phyloP scores from a whole-genome alignment of 2,113 vertebrate species.

The Girardinichthys multiradiatus region DNA sequence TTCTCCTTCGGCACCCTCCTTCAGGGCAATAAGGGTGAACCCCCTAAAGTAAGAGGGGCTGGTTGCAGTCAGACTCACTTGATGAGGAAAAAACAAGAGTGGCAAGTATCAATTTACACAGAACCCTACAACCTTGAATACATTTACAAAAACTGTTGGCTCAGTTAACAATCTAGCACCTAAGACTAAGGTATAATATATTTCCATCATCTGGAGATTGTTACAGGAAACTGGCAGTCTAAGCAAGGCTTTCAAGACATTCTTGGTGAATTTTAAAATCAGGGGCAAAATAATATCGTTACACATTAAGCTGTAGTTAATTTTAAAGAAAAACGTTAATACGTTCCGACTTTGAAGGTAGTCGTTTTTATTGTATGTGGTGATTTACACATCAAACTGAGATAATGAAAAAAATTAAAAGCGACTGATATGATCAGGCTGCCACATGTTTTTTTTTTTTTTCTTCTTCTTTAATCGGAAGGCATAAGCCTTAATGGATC shows the following conservation, averaged over 20 bases:
- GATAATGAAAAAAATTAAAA: no score
- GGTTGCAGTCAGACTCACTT: constrained; percentile 90
- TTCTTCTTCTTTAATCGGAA: background rate
- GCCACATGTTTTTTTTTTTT: no score
- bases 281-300: background rate
- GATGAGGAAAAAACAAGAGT: constrained; percentile 55
- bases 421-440: background rate
- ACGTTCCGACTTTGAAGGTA: background rate
- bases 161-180: background rate
- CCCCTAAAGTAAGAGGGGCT: constrained; percentile 95
- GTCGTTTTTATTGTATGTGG: background rate
- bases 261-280: background rate
- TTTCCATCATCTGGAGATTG: no score
- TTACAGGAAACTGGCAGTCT: no score
- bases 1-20: constrained; percentile 90
- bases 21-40: constrained; percentile 93
- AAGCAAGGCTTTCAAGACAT: background rate
- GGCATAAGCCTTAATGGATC: constrained; percentile 11
- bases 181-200: background rate
- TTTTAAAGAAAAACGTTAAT: no score
- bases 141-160: no score
- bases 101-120: constrained; percentile 16
- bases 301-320: no score
- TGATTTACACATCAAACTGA: background rate
- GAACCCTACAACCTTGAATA: background rate